phyloP scores from a whole-genome alignment of 2,888 invertebrate species.

The Drosophila phalerata region DNA sequence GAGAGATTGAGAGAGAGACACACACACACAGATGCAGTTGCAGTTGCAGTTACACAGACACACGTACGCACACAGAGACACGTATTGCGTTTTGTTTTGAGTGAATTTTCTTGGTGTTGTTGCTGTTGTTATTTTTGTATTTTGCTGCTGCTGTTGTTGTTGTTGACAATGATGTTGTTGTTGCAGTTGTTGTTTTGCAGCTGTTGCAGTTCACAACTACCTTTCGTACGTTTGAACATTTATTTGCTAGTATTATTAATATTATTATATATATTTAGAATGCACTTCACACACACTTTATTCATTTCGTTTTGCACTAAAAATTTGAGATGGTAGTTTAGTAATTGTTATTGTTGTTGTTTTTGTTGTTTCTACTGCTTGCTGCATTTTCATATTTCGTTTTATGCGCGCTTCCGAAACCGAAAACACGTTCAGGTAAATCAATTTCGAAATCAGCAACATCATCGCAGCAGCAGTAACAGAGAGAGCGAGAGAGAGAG shows the following conservation, averaged over 20 bases:
- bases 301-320: conserved; percentile 48
- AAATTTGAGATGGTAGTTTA: conserved; percentile 18
- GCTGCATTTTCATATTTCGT: conserved; percentile 49
- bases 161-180: conserved; percentile 9
- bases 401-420: conserved; percentile 58
- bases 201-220: conserved; percentile 61
- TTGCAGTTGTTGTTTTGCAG: conserved; percentile 42
- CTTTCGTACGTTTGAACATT: conserved; percentile 34
- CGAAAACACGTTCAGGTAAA: conserved; percentile 73
- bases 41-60: conserved; percentile 41
- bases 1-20: conserved; percentile 23
- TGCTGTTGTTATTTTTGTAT: conserved; percentile 17
- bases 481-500: conserved; percentile 17
- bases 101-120: no score
- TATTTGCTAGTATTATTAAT: conserved; percentile 18
- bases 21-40: conserved; percentile 27
- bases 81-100: conserved; percentile 49
- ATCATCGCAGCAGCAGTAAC: conserved; percentile 37
- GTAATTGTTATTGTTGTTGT: conserved; percentile 33
- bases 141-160: conserved; percentile 18
- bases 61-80: conserved; percentile 23
- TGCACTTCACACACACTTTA: conserved; percentile 49
- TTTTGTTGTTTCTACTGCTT: conserved; percentile 51
- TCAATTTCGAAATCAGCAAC: conserved; percentile 74
- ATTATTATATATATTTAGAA: conserved; percentile 40